Percentiles rank a stretch among this genome's conserved stretches.
Conservation (phyloP, 1,140 invertebrate species). For the Campoletis sonorensis region DNA sequence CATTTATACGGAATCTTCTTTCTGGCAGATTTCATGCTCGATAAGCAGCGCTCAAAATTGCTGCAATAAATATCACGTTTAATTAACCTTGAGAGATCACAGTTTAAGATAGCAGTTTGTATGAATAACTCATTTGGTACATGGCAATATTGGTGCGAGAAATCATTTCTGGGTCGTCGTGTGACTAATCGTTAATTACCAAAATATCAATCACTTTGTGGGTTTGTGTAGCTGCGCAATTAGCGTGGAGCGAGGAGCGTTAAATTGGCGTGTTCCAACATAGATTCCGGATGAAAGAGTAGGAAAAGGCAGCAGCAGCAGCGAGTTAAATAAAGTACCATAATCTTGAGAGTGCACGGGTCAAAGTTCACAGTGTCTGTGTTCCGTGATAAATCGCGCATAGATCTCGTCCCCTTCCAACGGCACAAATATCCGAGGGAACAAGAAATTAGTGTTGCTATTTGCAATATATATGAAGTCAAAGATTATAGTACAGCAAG, state of each 20-base stretch:
- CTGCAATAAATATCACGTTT: not conserved
- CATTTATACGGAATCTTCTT: not conserved
- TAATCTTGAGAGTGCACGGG: not conserved
- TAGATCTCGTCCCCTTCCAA: slow-evolving; percentile 20
- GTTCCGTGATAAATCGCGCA: slow-evolving; percentile 12
- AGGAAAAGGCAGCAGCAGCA: not conserved
- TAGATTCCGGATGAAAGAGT: not conserved
- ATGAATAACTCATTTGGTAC: not conserved
- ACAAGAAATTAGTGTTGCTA: slow-evolving; percentile 30
- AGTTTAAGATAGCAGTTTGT: not conserved
- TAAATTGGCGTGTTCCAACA: slow-evolving; percentile 24
- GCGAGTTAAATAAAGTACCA: not conserved
- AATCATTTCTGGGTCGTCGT: slow-evolving; percentile 16
- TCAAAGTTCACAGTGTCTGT: slow-evolving; percentile 40
- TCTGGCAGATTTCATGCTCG: not conserved
- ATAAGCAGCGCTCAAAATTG: not conserved
- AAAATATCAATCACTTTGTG: slow-evolving; percentile 13
- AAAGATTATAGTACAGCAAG: slow-evolving; percentile 9
- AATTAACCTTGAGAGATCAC: not conserved
- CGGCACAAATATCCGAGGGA: not conserved
- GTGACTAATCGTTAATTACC: slow-evolving; percentile 29
- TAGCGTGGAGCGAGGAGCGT: not conserved
- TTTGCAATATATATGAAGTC: slow-evolving; percentile 26
- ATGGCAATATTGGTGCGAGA: not conserved
- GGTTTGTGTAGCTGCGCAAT: not conserved